These are phyloP conservation scores for Ellobius talpinus DNA, from an alignment of 2,113 vertebrate genomes.

Conservation along the genomic window DNA sequence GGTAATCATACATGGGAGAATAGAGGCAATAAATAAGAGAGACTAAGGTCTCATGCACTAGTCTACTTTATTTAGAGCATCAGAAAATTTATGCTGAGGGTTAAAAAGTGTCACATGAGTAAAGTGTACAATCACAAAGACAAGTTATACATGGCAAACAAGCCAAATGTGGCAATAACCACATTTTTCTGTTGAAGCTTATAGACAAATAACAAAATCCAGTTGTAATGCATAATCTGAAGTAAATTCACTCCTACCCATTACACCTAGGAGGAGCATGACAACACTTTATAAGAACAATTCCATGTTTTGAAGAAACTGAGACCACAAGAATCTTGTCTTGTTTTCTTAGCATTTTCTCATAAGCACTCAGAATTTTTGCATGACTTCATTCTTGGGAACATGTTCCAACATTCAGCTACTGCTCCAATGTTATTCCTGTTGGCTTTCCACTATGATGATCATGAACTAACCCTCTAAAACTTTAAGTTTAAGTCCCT, in stretches of 20 bases:
- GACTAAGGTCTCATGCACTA: background rate
- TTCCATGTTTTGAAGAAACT: background rate
- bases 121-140: background rate
- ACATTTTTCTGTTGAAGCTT: background rate
- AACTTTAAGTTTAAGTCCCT: background rate
- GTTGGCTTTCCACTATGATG: background rate
- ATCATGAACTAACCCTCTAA: background rate
- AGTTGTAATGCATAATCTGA: background rate
- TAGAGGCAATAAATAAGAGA: background rate
- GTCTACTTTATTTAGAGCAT: background rate
- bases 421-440: background rate
- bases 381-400: background rate
- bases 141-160: background rate
- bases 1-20: background rate
- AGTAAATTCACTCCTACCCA: background rate
- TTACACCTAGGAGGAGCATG: background rate
- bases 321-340: background rate
- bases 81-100: background rate
- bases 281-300: background rate
- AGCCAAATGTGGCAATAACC: background rate
- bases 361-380: background rate
- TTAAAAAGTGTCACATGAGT: background rate
- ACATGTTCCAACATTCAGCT: background rate
- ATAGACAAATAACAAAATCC: background rate
- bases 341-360: background rate